Conservation (phyloP, 2,797 vertebrate species). For the Catamblyrhynchus diadema region DNA sequence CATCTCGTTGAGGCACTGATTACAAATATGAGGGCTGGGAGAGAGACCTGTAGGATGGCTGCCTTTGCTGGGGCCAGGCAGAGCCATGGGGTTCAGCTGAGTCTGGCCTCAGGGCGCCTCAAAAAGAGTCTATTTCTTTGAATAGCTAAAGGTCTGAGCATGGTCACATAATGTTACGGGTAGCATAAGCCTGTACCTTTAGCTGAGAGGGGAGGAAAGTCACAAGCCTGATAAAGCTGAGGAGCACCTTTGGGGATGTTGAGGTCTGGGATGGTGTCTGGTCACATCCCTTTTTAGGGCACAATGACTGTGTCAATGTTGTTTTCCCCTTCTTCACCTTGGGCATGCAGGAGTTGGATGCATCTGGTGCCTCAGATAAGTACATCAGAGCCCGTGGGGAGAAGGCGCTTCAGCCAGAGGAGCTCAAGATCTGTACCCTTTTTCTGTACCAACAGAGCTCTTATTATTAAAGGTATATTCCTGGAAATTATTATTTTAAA, state of each 20-base stretch:
- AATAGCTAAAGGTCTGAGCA: neutral
- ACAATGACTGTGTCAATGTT: accelerated
- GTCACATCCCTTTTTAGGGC: accelerated
- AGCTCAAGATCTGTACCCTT: neutral
- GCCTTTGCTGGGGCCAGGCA: neutral
- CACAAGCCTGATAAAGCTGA: neutral
- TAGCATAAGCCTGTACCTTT: neutral
- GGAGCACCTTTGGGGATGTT: neutral
- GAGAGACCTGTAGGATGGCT: neutral
- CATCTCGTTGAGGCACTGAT: neutral
- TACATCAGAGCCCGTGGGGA: accelerated
- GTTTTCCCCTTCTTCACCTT: neutral
- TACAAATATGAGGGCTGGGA: neutral
- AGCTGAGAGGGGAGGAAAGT: neutral
- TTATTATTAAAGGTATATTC: neutral
- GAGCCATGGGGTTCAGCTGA: neutral
- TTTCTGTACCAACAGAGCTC: neutral
- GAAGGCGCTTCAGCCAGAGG: neutral
- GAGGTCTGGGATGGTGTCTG: neutral
- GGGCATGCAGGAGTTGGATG: neutral
- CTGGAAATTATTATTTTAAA: neutral
- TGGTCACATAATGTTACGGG: neutral
- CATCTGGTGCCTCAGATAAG: neutral
- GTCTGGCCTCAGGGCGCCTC: neutral
- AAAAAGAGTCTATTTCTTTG: neutral